A percentile compares a stretch with the other conserved stretches of the same genome.
These are phyloP conservation scores for Pyrocoelia pectoralis DNA, from an alignment of 2,888 invertebrate species.

Conservation along the genomic window DNA sequence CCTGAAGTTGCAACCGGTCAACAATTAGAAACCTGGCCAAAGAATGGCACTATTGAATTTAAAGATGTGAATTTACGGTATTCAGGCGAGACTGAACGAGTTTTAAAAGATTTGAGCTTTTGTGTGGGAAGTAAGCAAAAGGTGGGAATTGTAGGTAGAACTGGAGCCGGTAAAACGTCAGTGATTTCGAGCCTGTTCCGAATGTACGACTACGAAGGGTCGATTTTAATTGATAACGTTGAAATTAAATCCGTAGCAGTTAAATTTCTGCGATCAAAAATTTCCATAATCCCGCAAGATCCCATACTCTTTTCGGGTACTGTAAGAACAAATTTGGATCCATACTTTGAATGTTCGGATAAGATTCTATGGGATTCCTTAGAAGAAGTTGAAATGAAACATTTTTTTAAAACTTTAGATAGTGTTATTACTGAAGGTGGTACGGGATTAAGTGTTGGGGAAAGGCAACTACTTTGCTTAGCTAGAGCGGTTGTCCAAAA, in stretches of 20 bases:
- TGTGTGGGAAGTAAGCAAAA: constrained; percentile 71
- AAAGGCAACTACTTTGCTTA: constrained; percentile 73
- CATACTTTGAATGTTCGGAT: constrained; percentile 80
- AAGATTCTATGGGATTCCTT: constrained; percentile 83
- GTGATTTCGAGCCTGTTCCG: constrained; percentile 81
- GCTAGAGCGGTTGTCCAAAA: constrained; percentile 66
- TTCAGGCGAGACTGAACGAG: constrained; percentile 71
- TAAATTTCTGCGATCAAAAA: constrained; percentile 74
- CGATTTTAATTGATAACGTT: constrained; percentile 79
- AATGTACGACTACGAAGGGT: constrained; percentile 77
- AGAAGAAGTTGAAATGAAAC: constrained; percentile 81
- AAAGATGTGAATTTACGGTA: constrained; percentile 76
- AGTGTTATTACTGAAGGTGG: constrained; percentile 75
- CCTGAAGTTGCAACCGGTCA: constrained; percentile 49
- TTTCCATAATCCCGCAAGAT: constrained; percentile 87
- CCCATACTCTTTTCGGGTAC: constrained; percentile 87
- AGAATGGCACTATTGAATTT: constrained; percentile 72
- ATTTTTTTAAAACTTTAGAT: constrained; percentile 69
- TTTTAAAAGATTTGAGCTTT: constrained; percentile 75
- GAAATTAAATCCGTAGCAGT: constrained; percentile 75
- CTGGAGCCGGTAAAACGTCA: constrained; percentile 83
- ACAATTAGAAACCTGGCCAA: constrained; percentile 76
- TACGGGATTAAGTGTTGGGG: constrained; percentile 54
- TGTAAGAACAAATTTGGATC: constrained; percentile 87
- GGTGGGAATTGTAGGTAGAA: constrained; percentile 81